These are phyloP conservation scores for Notothenia rossii DNA, from an alignment of 2,113 vertebrate genomes.

Conservation along the genomic window DNA sequence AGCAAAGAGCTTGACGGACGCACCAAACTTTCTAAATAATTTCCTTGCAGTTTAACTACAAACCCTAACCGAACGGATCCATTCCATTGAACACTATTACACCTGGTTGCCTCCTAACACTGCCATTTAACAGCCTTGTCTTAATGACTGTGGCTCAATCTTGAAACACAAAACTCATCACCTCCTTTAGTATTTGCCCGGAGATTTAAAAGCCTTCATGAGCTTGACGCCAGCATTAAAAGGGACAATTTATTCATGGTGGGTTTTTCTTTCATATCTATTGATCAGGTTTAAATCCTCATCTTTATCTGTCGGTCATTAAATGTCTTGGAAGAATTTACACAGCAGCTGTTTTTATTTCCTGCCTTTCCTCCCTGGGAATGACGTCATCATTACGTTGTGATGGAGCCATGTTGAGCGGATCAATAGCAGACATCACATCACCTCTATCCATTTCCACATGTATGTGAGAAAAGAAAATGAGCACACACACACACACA, in stretches of 20 bases:
- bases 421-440: constrained; percentile 82
- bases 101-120: too few relatives aligned
- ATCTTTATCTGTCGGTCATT: constrained; percentile 53
- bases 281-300: constrained; percentile 69
- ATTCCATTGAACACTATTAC: too few relatives aligned
- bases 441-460: constrained; percentile 67
- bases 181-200: not conserved
- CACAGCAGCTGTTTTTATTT: constrained; percentile 13
- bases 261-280: constrained; percentile 39
- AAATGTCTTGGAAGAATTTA: constrained; percentile 53
- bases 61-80: too few relatives aligned
- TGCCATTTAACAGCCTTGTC: not conserved
- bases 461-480: constrained; percentile 43
- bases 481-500: constrained; percentile 14
- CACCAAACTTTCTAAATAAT: too few relatives aligned
- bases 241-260: constrained; percentile 15
- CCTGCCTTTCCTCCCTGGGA: constrained; percentile 23
- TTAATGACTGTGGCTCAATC: not conserved
- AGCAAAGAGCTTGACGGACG: too few relatives aligned
- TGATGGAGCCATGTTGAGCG: constrained; percentile 75
- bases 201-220: constrained; percentile 3
- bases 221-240: constrained; percentile 22
- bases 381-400: constrained; percentile 67
- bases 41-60: too few relatives aligned
- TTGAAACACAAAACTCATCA: not conserved